phyloP scores from a whole-genome alignment of 2,113 vertebrate genomes.

The Equus przewalskii region DNA sequence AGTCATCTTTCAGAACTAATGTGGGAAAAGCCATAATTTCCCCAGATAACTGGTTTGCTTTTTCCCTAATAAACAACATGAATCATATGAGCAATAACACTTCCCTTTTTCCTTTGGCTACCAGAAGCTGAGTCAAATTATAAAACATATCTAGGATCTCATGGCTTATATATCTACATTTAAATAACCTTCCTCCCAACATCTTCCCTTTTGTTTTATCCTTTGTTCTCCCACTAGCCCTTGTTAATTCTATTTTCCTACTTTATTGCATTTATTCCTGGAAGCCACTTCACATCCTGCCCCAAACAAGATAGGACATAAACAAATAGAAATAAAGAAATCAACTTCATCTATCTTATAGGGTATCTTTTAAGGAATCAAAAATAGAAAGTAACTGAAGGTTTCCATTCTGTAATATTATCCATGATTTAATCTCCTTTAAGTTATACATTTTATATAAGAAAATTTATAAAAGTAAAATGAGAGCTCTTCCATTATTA shows the following conservation, averaged over 20 bases:
- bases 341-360: background rate
- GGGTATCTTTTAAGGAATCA: background rate
- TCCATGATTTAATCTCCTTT: background rate
- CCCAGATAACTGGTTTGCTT: background rate
- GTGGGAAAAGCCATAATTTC: background rate
- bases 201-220: background rate
- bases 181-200: background rate
- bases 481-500: background rate
- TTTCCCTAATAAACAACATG: background rate
- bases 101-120: background rate
- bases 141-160: background rate
- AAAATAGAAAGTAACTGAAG: constrained; percentile 35
- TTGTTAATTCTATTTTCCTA: background rate
- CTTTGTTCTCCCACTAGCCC: background rate
- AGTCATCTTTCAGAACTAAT: background rate
- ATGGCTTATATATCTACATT: background rate
- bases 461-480: constrained; percentile 17
- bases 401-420: background rate
- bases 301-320: background rate
- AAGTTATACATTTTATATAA: constrained; percentile 16
- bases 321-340: background rate
- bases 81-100: background rate
- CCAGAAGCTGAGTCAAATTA: background rate
- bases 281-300: background rate
- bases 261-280: background rate